Conservation (phyloP, 2,888 invertebrate species). For the Diaphora mendica region DNA sequence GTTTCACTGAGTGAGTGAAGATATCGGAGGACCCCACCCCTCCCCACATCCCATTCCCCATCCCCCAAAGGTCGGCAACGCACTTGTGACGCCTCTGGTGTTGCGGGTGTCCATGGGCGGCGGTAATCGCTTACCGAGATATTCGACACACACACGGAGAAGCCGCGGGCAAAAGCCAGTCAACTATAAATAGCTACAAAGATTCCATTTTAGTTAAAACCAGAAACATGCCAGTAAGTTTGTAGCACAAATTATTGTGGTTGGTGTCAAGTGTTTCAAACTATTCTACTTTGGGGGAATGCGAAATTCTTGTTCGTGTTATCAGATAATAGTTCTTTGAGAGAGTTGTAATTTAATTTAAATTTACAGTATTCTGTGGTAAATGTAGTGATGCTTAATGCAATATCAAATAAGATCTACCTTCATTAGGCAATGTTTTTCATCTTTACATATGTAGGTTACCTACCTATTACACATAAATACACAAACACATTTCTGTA, state of each 20-base stretch:
- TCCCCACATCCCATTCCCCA: too few relatives aligned
- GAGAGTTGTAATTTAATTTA: slow-evolving; percentile 37
- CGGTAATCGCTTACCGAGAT: too few relatives aligned
- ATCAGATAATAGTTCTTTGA: slow-evolving; percentile 30
- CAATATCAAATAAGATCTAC: slow-evolving; percentile 20
- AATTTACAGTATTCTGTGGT: slow-evolving; percentile 40
- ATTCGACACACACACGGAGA: too few relatives aligned
- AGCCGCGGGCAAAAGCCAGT: too few relatives aligned
- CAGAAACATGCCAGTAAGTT: slow-evolving; percentile 7
- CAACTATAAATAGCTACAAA: neutral
- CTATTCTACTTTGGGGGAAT: slow-evolving; percentile 12
- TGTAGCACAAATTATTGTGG: slow-evolving; percentile 12
- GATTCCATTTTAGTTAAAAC: neutral
- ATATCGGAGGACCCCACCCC: too few relatives aligned
- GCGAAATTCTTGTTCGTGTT: slow-evolving; percentile 25
- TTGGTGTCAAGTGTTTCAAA: neutral
- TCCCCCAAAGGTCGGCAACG: too few relatives aligned
- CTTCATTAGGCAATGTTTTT: neutral
- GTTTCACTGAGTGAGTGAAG: too few relatives aligned
- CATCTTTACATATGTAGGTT: too few relatives aligned
- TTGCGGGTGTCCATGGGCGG: too few relatives aligned
- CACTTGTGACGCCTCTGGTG: too few relatives aligned
- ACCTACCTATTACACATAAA: too few relatives aligned
- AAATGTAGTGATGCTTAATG: neutral
- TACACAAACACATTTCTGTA: too few relatives aligned